phyloP scores from a whole-genome alignment of 2,888 invertebrate species.

The Scotopteryx bipunctaria region DNA sequence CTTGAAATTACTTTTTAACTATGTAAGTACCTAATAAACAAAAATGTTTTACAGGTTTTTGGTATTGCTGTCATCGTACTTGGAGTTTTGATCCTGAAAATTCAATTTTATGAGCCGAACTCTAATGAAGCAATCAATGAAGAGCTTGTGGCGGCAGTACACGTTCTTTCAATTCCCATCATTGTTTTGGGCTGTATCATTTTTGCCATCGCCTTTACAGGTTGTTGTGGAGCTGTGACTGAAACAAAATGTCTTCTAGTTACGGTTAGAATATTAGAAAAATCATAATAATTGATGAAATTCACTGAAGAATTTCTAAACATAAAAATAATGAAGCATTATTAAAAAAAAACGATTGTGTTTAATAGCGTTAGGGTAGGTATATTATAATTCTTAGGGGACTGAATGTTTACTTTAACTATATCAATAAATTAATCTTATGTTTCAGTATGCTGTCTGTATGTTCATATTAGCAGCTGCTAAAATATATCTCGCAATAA shows the following conservation, averaged over 20 bases:
- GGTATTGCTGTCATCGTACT: not conserved
- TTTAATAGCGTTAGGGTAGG: no score
- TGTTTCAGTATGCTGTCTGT: conserved; percentile 4
- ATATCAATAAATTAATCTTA: not conserved
- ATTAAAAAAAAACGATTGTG: no score
- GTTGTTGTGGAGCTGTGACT: conserved; percentile 31
- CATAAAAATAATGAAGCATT: no score
- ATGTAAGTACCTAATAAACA: not conserved
- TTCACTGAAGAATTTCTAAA: no score
- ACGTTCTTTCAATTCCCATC: not conserved
- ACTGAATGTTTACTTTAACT: no score
- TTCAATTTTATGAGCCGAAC: not conserved
- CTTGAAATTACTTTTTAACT: not conserved
- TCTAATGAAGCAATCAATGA: not conserved
- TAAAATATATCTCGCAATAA: conserved; percentile 3
- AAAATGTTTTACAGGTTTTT: conserved; percentile 1
- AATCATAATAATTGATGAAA: no score
- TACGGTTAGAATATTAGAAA: conserved; percentile 1
- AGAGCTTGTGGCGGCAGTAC: not conserved
- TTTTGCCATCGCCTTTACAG: conserved; percentile 7
- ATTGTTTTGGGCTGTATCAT: conserved; percentile 4
- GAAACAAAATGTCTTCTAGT: conserved; percentile 38
- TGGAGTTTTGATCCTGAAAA: not conserved
- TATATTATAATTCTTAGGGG: no score
- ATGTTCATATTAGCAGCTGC: not conserved